Conservation (phyloP, 2,797 vertebrate species). For the Oreochromis mossambicus region DNA sequence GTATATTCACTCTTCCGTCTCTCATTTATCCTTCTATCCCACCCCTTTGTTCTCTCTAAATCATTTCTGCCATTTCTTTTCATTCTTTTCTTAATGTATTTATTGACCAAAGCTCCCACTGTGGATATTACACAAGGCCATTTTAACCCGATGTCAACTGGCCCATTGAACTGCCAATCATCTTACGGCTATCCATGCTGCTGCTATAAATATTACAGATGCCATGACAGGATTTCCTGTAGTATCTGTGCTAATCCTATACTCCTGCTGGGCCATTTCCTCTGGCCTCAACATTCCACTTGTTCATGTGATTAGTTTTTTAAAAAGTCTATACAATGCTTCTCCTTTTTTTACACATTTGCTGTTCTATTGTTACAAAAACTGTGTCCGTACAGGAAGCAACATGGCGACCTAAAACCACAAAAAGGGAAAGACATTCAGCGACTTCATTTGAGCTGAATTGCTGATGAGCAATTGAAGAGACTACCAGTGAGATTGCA, state of each 20-base stretch:
- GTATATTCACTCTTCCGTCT: conserved; percentile 5
- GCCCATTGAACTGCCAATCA: conserved; percentile 42
- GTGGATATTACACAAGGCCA: conserved; percentile 31
- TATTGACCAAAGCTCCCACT: conserved; percentile 8
- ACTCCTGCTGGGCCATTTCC: conserved; percentile 29
- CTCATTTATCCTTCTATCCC: not conserved
- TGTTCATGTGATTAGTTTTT: not conserved
- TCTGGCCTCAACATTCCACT: conserved; percentile 1
- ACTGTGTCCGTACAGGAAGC: not conserved
- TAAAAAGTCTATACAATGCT: not conserved
- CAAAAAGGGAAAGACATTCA: not conserved
- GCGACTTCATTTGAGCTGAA: not conserved
- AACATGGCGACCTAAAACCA: not conserved
- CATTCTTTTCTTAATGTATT: not conserved
- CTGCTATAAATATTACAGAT: conserved; percentile 62
- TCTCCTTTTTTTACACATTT: not conserved
- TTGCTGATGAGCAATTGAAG: not conserved
- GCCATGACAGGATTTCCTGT: conserved; percentile 56
- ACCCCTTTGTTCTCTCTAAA: not conserved
- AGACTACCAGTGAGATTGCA: not conserved
- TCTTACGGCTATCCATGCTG: conserved; percentile 37
- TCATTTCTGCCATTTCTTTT: not conserved
- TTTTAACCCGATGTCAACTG: conserved; percentile 34
- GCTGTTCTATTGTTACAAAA: not conserved
- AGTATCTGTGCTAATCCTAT: conserved; percentile 52